phyloP scores from a whole-genome alignment of 2,113 vertebrate genomes.

The Bolborhynchus lineola region DNA sequence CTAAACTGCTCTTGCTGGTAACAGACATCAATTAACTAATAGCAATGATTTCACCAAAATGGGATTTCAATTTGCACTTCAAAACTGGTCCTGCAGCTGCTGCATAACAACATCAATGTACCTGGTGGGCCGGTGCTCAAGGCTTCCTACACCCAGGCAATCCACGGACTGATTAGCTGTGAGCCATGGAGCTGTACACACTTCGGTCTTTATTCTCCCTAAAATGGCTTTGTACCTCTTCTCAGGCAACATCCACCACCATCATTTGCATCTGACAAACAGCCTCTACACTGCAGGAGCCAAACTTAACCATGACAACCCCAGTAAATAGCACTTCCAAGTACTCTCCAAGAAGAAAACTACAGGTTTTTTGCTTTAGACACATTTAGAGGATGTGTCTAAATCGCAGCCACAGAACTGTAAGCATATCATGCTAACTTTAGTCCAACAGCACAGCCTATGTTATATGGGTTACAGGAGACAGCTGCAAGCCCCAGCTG shows the following conservation, averaged over 20 bases:
- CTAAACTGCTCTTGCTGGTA: neutral
- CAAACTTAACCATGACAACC: neutral
- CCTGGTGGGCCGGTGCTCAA: neutral
- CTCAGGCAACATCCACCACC: neutral
- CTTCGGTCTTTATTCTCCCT: neutral
- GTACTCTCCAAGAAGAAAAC: neutral
- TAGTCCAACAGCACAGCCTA: neutral
- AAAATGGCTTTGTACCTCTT: neutral
- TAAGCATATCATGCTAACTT: neutral
- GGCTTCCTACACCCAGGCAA: neutral
- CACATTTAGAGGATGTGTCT: neutral
- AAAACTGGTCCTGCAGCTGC: neutral
- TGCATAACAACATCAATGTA: neutral
- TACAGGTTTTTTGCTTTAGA: neutral
- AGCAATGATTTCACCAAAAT: neutral
- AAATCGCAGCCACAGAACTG: neutral
- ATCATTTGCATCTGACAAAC: neutral
- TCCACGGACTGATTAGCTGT: neutral
- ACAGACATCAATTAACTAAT: constrained; percentile 6
- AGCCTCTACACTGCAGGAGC: neutral
- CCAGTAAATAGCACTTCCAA: neutral
- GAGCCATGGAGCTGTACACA: neutral
- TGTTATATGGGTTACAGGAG: fast-evolving
- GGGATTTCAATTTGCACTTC: constrained; percentile 46
- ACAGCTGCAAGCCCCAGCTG: neutral